Evolutionary conservation across 2,888 invertebrate genomes (phyloP).

Genomic region (Acrobasis repandana): DNA sequence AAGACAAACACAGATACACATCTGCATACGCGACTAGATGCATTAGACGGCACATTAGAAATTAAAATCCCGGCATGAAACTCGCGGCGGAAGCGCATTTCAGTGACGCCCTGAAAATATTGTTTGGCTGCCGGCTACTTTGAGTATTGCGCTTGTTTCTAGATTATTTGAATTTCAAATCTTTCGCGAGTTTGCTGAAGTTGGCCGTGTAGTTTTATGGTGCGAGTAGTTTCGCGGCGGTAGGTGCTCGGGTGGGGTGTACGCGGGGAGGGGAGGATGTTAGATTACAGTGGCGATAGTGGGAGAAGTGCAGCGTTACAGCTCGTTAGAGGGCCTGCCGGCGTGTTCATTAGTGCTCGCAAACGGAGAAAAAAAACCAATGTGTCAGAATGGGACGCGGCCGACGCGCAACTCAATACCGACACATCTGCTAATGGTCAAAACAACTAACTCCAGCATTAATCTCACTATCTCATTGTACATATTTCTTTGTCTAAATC

Average conservation of each 20-base stretch:
- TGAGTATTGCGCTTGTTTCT: slow-evolving; percentile 23
- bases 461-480: slow-evolving; percentile 79
- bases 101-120: slow-evolving; percentile 19
- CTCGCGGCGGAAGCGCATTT: slow-evolving; percentile 22
- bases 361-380: slow-evolving; percentile 60
- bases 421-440: slow-evolving; percentile 60
- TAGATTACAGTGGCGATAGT: slow-evolving; percentile 66
- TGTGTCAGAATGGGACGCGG: slow-evolving; percentile 40
- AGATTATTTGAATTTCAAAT: slow-evolving; percentile 23
- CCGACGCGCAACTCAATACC: slow-evolving; percentile 40
- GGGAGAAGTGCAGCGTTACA: slow-evolving; percentile 61
- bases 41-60: slow-evolving; percentile 38
- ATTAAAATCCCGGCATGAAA: slow-evolving; percentile 36
- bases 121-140: slow-evolving; percentile 21
- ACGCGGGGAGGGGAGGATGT: slow-evolving; percentile 20
- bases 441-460: slow-evolving; percentile 66
- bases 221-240: slow-evolving; percentile 15
- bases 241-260: slow-evolving; percentile 1
- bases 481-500: slow-evolving; percentile 82
- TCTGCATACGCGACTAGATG: slow-evolving; percentile 38
- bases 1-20: slow-evolving; percentile 39
- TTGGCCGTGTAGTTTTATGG: slow-evolving; percentile 23
- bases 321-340: slow-evolving; percentile 62
- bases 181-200: slow-evolving; percentile 19
- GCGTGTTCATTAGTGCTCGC: slow-evolving; percentile 68